Evolutionary conservation across 2,797 vertebrate species (phyloP).

Genomic region (Coreius guichenoti): DNA sequence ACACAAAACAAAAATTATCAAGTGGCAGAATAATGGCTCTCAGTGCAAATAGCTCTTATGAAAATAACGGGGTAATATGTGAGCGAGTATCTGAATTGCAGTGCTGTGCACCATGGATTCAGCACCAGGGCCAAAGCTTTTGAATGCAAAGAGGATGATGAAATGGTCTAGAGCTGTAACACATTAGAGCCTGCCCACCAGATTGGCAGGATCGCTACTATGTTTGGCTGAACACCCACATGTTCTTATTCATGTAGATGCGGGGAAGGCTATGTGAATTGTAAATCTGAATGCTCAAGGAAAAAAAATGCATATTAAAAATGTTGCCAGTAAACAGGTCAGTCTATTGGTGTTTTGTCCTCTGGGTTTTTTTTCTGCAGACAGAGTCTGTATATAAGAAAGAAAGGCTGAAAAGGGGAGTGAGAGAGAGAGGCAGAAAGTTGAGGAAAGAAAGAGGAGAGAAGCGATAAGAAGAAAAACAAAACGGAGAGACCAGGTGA

Average conservation of each 20-base stretch:
- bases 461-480: conserved; percentile 56
- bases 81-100: conserved; percentile 23
- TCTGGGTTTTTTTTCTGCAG: conserved; percentile 42
- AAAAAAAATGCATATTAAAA: conserved; percentile 45
- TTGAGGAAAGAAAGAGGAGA: conserved; percentile 46
- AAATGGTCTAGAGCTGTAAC: conserved; percentile 40
- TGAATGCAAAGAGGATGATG: conserved; percentile 38
- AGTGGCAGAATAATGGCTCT: conserved; percentile 32
- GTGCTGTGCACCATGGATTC: conserved; percentile 17
- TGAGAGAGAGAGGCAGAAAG: conserved; percentile 67
- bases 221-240: conserved; percentile 53
- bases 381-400: conserved; percentile 41
- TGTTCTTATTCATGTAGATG: conserved; percentile 16
- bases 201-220: conserved; percentile 47
- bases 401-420: conserved; percentile 45
- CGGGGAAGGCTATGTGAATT: conserved; percentile 35
- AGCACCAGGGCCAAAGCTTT: conserved; percentile 27
- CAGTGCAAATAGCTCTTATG: conserved; percentile 22
- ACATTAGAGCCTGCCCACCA: conserved; percentile 37
- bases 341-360: conserved; percentile 60
- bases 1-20: conserved; percentile 32
- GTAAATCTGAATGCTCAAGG: conserved; percentile 30
- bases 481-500: conserved; percentile 70
- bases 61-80: conserved; percentile 32
- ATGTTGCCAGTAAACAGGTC: conserved; percentile 66